Evolutionary conservation across 2,888 invertebrate species (phyloP), one percentile per base, ranked within the genome.

Genomic region (Chromoteleia sp.): DNA sequence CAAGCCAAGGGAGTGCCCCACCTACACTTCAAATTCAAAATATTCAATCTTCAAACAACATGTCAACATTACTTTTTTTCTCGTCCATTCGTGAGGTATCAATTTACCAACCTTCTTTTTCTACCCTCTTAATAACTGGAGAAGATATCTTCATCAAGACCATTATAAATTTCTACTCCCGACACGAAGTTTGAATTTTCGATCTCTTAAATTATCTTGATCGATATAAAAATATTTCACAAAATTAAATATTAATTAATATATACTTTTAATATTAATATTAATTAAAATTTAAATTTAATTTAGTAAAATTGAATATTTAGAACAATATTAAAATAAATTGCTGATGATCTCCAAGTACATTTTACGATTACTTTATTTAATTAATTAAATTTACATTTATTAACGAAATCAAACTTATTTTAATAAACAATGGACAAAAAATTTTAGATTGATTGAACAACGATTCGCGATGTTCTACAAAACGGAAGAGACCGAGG

Each of bases 1-100:
- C 73, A 81, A 76, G 54, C 71, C 54, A 68, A 73, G 54, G 68
- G 74, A 74, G 74, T 56, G n/a, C 61, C 41, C 68, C 68, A 61
- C 65, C 68, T 70, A 74, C 68, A 54, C 56, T 71, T 68, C 59
- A 25, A 52, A 70, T 50, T 73, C 59, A 54, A 74, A 81, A 77
- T 77, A 81, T 77, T 77, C 81, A 81, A 67, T 73, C 61, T 76
- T 30, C 70, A 52, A 74, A 56, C 63, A 70, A 58, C 68, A 81
- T 33, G 54, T 76, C 81, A 75, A 71, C 70, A 75, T 70, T 65
- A 71, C 56, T 74, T 74, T 73, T 68, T 54, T 25, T 48, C 17
- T 39, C 48, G 4, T 36, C 52, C 17, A 29, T 33, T 39, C 14
- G 0, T 52, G 21, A 33, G 70, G 41, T 68, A 80, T 80, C 80